Evolutionary conservation across 2,797 vertebrate genomes (phyloP).

Genomic region (Rhinichthys osculus): DNA sequence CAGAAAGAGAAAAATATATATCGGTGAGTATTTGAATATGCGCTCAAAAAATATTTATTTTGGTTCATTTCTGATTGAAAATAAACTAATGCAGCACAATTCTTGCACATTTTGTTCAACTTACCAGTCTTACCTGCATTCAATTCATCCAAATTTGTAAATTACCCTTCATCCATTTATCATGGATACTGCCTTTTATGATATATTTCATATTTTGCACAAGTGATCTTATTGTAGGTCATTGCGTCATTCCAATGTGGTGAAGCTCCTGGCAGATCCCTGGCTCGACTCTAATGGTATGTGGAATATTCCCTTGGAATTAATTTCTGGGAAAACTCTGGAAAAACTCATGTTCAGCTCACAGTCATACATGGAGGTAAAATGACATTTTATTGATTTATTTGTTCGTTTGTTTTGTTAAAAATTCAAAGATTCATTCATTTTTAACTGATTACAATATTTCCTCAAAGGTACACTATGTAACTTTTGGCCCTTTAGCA

Average conservation of each 20-base stretch:
- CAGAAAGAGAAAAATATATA: slow-evolving; percentile 23
- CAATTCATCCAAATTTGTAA: background rate
- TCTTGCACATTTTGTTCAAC: background rate
- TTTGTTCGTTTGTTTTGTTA: background rate
- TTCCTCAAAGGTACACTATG: background rate
- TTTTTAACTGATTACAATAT: background rate
- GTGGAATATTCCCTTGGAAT: slow-evolving; percentile 77
- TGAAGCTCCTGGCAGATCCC: slow-evolving; percentile 74
- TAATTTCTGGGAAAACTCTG: slow-evolving; percentile 76
- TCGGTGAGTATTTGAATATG: background rate
- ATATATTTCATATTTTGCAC: background rate
- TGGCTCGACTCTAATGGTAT: slow-evolving; percentile 58
- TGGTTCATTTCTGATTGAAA: too few relatives aligned
- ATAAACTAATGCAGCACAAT: background rate
- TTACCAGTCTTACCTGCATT: too few relatives aligned
- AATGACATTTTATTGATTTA: background rate
- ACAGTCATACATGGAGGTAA: slow-evolving; percentile 72
- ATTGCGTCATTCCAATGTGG: slow-evolving; percentile 72
- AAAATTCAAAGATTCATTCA: background rate
- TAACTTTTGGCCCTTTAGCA: background rate
- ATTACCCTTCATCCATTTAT: background rate
- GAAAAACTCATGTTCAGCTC: slow-evolving; percentile 76
- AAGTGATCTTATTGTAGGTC: slow-evolving; percentile 60
- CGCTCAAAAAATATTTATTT: too few relatives aligned
- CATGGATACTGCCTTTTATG: background rate